Evolutionary conservation across 2,113 vertebrate genomes (phyloP).

Genomic region (Oryzias celebensis): DNA sequence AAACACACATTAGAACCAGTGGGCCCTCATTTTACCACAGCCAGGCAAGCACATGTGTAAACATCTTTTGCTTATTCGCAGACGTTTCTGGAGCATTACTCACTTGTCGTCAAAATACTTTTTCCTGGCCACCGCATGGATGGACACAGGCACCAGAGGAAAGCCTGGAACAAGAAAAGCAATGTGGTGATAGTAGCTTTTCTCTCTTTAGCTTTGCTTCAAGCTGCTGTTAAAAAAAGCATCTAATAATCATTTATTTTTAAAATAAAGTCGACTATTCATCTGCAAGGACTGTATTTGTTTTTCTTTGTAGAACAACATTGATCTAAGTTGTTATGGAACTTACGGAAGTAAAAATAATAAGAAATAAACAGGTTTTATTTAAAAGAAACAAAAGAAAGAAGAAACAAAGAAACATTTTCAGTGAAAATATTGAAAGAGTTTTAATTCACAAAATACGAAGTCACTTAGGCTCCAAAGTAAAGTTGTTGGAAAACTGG

Average conservation of each 20-base stretch:
- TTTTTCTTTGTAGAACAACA: too few relatives aligned
- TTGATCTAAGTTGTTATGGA: too few relatives aligned
- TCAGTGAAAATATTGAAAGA: too few relatives aligned
- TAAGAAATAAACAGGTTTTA: too few relatives aligned
- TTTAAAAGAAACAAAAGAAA: too few relatives aligned
- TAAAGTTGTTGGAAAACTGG: too few relatives aligned
- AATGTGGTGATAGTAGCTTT: slow-evolving; percentile 34
- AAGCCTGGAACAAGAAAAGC: slow-evolving; percentile 80
- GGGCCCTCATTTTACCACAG: slow-evolving; percentile 27
- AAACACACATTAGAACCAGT: slow-evolving; percentile 10
- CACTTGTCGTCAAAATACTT: slow-evolving; percentile 97
- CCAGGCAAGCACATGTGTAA: slow-evolving; percentile 37
- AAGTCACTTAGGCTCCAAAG: too few relatives aligned
- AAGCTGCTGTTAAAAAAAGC: background rate
- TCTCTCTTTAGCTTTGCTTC: slow-evolving; percentile 24
- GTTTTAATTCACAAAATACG: too few relatives aligned
- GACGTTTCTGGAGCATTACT: slow-evolving; percentile 71
- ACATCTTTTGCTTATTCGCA: slow-evolving; percentile 57
- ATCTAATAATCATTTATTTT: background rate
- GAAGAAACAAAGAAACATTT: too few relatives aligned
- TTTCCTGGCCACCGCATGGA: slow-evolving; percentile 91
- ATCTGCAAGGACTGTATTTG: too few relatives aligned
- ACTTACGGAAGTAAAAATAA: too few relatives aligned
- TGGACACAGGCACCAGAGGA: slow-evolving; percentile 89
- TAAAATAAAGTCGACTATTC: background rate